Percentiles rank a stretch among this genome's conserved stretches.
phyloP scores from a whole-genome alignment of 2,888 invertebrate species.

The Embidobia sp. region DNA sequence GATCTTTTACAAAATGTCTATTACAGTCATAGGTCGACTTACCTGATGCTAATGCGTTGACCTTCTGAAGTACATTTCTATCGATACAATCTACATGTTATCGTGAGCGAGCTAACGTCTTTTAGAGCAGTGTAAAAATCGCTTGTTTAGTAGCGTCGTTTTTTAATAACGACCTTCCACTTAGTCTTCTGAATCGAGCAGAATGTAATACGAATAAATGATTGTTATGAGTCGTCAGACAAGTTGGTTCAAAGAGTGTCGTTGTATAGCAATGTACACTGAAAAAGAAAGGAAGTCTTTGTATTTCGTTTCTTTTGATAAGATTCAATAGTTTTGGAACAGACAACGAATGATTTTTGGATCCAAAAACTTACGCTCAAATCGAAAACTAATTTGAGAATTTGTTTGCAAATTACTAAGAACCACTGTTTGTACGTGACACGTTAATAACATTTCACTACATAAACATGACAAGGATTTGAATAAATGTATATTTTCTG shows the following conservation, averaged over 20 bases:
- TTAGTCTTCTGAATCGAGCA: slow-evolving; percentile 28
- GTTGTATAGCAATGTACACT: too few relatives aligned
- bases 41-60: slow-evolving; percentile 61
- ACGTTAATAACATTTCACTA: background rate
- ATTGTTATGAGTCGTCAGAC: slow-evolving; percentile 7
- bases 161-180: slow-evolving; percentile 29
- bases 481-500: background rate
- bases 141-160: slow-evolving; percentile 28
- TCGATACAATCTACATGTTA: slow-evolving; percentile 36
- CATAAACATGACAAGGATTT: slow-evolving; percentile 27
- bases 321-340: too few relatives aligned
- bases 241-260: background rate
- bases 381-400: too few relatives aligned
- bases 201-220: slow-evolving; percentile 3
- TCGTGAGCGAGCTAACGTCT: slow-evolving; percentile 18
- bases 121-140: slow-evolving; percentile 42
- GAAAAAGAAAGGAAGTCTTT: too few relatives aligned
- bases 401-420: too few relatives aligned
- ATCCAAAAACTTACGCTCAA: too few relatives aligned
- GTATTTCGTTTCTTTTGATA: too few relatives aligned
- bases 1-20: slow-evolving; percentile 15
- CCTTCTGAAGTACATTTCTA: slow-evolving; percentile 32
- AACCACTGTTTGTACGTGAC: background rate
- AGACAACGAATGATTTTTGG: too few relatives aligned
- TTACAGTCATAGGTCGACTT: slow-evolving; percentile 47